These are phyloP conservation scores for Aldabrachelys gigantea DNA, from an alignment of 2,113 vertebrate genomes.

Conservation along the genomic window DNA sequence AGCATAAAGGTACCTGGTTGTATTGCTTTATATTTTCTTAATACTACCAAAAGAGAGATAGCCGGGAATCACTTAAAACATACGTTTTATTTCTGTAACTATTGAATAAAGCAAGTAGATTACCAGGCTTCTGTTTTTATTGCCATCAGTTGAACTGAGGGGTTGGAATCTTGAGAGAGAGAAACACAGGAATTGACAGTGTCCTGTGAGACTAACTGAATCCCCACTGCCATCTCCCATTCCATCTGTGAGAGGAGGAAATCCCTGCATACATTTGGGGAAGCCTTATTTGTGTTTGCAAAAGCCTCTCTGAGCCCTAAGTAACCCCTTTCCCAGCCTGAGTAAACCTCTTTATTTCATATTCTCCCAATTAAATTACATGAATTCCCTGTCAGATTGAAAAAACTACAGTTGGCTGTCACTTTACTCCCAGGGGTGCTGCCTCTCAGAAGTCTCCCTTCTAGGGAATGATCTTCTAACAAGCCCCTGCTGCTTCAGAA, in stretches of 20 bases:
- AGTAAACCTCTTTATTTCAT: background rate
- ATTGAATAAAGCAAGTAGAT: background rate
- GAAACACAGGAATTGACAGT: background rate
- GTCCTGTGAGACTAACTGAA: background rate
- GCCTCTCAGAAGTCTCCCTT: background rate
- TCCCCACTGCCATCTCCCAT: background rate
- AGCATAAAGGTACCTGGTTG: too few species aligned
- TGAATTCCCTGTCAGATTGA: background rate
- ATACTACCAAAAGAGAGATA: too few species aligned
- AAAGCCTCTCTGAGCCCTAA: background rate
- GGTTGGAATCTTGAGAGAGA: background rate
- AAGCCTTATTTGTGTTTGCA: background rate
- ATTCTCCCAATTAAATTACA: background rate
- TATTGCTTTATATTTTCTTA: background rate
- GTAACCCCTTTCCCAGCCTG: background rate
- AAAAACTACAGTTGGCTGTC: background rate
- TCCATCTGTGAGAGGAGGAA: background rate
- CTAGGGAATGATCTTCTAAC: background rate
- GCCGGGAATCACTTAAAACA: too few species aligned
- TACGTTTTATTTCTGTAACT: accelerated
- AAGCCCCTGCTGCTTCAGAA: background rate
- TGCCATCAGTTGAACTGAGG: background rate
- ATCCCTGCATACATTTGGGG: background rate
- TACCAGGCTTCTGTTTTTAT: background rate
- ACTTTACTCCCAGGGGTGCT: background rate